Percentiles rank a stretch among this genome's conserved stretches.
These are phyloP conservation scores for Syrrhaptes paradoxus DNA, from an alignment of 2,113 vertebrate genomes.

Conservation along the genomic window DNA sequence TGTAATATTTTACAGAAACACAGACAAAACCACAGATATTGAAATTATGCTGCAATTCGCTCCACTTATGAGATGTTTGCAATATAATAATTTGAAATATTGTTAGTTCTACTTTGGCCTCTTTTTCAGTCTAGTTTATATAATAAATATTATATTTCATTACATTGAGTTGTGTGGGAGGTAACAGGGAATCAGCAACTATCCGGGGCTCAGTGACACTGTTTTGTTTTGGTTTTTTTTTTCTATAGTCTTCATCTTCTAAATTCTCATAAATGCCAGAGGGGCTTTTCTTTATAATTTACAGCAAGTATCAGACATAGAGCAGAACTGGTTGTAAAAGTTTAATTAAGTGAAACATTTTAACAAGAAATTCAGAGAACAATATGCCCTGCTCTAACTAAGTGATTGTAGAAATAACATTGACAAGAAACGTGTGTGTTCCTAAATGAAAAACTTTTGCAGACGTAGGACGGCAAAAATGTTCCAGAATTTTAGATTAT, in stretches of 20 bases:
- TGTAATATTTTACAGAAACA: not conserved
- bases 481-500: constrained; percentile 45
- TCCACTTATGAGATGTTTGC: not conserved
- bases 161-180: not conserved
- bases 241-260: not conserved
- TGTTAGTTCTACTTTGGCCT: not conserved
- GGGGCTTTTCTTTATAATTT: constrained; percentile 47
- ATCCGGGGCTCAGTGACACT: not conserved
- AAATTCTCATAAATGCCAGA: constrained; percentile 53
- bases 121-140: not conserved
- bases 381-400: constrained; percentile 73
- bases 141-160: not conserved
- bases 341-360: constrained; percentile 78
- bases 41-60: not conserved
- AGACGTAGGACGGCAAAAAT: constrained; percentile 11
- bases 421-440: constrained; percentile 73
- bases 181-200: not conserved
- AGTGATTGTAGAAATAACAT: constrained; percentile 68
- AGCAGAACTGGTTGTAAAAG: constrained; percentile 80
- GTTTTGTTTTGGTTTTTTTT: not conserved
- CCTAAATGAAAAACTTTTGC: constrained; percentile 60
- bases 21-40: not conserved
- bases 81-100: not conserved
- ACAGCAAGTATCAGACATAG: constrained; percentile 63
- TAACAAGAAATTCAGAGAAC: constrained; percentile 79